phyloP scores from a whole-genome alignment of 2,888 invertebrate species.

The Eilema griseolum region DNA sequence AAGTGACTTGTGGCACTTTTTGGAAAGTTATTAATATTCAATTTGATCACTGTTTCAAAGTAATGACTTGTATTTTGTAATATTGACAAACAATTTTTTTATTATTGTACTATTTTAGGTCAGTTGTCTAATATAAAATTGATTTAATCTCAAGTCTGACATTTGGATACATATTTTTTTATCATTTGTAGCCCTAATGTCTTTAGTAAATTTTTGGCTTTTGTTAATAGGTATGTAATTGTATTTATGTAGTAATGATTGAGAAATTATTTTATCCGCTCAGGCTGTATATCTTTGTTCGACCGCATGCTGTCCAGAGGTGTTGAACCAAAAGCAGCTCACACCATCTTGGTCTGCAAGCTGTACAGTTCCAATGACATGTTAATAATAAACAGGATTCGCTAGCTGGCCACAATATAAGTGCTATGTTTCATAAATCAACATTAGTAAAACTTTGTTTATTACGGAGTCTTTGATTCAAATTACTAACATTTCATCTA shows the following conservation, averaged over 20 bases:
- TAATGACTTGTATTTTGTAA: too few relatives aligned
- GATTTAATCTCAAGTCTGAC: too few relatives aligned
- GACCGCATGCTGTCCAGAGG: constrained; percentile 27
- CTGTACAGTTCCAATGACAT: constrained; percentile 48
- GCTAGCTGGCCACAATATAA: constrained; percentile 39
- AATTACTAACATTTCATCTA: neutral
- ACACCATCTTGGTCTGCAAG: constrained; percentile 50
- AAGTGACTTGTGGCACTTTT: too few relatives aligned
- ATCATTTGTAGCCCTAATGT: neutral
- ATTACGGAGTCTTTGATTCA: neutral
- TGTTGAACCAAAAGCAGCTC: constrained; percentile 44
- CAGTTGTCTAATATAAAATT: too few relatives aligned
- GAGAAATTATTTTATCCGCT: constrained; percentile 11
- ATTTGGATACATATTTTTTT: too few relatives aligned
- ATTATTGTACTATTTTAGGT: too few relatives aligned
- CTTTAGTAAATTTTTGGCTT: neutral
- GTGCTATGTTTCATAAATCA: too few relatives aligned
- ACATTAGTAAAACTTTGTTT: too few relatives aligned
- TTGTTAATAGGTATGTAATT: neutral
- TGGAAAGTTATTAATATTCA: too few relatives aligned
- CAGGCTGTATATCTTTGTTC: constrained; percentile 3
- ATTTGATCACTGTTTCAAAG: neutral
- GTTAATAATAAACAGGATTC: constrained; percentile 25
- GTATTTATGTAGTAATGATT: neutral
- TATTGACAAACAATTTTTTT: too few relatives aligned